Conservation (phyloP, 2,113 vertebrate species). For the Pseudois nayaur region DNA sequence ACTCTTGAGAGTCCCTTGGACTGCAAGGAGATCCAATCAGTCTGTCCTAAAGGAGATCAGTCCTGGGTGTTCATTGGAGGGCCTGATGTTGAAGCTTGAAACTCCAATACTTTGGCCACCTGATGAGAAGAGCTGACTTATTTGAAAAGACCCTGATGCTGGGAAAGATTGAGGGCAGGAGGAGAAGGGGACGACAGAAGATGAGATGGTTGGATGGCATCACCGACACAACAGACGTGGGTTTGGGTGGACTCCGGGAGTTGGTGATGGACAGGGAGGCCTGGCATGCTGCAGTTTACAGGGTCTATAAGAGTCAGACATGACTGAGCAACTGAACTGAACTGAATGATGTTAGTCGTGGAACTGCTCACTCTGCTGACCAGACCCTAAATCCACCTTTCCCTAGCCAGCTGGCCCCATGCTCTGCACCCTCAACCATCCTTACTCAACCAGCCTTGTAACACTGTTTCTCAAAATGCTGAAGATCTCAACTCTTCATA, state of each 20-base stretch:
- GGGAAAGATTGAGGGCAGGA: background rate
- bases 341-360: background rate
- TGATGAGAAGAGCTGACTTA: fast-evolving
- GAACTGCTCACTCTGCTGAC: background rate
- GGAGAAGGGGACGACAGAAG: background rate
- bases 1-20: background rate
- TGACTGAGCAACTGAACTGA: background rate
- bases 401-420: background rate
- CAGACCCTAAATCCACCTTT: background rate
- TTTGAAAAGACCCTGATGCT: background rate
- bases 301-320: background rate
- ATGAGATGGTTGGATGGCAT: background rate
- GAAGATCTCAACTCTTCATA: background rate
- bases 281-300: fast-evolving
- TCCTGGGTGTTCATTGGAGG: no score
- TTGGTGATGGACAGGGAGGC: background rate
- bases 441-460: background rate
- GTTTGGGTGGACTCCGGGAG: background rate
- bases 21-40: background rate
- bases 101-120: background rate
- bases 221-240: fast-evolving
- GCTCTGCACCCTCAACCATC: no score
- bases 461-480: background rate
- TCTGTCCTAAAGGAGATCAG: background rate
- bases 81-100: background rate